These are phyloP conservation scores for Sycophila sp. DNA, from an alignment of 1,140 invertebrate species.

Conservation along the genomic window DNA sequence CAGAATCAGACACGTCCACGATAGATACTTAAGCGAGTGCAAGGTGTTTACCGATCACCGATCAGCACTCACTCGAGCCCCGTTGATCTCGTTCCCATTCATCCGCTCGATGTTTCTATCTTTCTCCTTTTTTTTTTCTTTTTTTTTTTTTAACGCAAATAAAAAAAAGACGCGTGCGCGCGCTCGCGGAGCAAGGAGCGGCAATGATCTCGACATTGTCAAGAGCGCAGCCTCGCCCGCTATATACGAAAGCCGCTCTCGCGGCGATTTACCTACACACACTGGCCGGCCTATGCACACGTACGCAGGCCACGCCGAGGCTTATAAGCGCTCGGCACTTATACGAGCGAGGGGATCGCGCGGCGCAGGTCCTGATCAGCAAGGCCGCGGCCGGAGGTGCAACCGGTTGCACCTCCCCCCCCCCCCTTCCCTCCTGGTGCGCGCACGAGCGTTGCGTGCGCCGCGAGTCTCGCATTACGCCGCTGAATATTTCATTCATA, in stretches of 20 bases:
- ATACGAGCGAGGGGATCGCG: not conserved
- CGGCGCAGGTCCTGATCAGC: not conserved
- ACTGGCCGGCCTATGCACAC: too few species aligned
- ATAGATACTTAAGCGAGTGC: too few species aligned
- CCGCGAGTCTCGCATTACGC: conserved; percentile 47
- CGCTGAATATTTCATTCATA: conserved; percentile 62
- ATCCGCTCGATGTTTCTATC: too few species aligned
- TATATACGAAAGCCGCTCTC: not conserved
- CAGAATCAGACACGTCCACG: too few species aligned
- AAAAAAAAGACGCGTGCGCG: not conserved
- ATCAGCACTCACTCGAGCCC: too few species aligned
- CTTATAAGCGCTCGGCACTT: too few species aligned
- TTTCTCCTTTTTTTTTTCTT: too few species aligned
- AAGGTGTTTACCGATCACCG: too few species aligned
- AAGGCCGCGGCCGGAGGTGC: not conserved
- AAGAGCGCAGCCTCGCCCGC: not conserved
- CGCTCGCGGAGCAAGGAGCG: not conserved
- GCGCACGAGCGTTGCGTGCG: not conserved
- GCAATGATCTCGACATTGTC: conserved; percentile 1
- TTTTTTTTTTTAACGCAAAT: too few species aligned
- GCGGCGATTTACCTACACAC: too few species aligned
- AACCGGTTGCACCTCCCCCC: conserved; percentile 13
- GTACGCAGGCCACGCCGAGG: too few species aligned
- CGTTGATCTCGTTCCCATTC: too few species aligned
- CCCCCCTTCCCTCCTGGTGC: not conserved